Evolutionary conservation across 2,113 vertebrate genomes (phyloP), one percentile per base, ranked within the genome.

Genomic region (Seriola rivoliana): DNA sequence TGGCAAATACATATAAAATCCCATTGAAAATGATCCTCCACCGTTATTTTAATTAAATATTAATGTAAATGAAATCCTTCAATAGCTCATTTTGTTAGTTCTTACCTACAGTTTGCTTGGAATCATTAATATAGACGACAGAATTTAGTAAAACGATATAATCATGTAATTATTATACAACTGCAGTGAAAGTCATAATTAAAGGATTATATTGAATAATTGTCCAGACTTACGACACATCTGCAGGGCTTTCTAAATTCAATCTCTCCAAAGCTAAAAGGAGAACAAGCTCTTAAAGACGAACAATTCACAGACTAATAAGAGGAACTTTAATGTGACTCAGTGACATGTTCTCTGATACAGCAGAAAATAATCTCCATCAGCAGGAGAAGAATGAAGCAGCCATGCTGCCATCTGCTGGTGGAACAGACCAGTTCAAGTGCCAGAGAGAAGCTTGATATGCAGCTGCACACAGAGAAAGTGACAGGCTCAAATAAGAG

Each of bases 391-490:
- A 19, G 23, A 68, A 69, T 4, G 67, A 79, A 92, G 83, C 48
- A 57, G 55, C 80, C 75, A 92, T 88, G 85, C 93, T 94, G 91
- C 93, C 93, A 89, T 89, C 92, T 94, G 78, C 79, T 91, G 92
- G 86, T n/a, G 12, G 44, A 48, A 66, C 34, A 68, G 3, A n/a
- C 10, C 57, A 64, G 4, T 48, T 19, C 6, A 16, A 0, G n/a
- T 4, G 59, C 17, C 29, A 57, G n/a, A 17, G 9, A 44, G 34
- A 76, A 71, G 76, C 13, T 36, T 14, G 2, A 48, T 38, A 8
- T 25, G 21, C 19, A 74, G 7, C 36, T 25, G 29, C 38, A 14
- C 16, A 46, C 13, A 50, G 19, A 54, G 8, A 54, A 23, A 54
- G 6, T 7, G 19, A 54, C 19, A 17, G 8, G 50, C 19, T 54